Evolutionary conservation across 2,797 vertebrate species (phyloP).

Genomic region (Nasua narica): DNA sequence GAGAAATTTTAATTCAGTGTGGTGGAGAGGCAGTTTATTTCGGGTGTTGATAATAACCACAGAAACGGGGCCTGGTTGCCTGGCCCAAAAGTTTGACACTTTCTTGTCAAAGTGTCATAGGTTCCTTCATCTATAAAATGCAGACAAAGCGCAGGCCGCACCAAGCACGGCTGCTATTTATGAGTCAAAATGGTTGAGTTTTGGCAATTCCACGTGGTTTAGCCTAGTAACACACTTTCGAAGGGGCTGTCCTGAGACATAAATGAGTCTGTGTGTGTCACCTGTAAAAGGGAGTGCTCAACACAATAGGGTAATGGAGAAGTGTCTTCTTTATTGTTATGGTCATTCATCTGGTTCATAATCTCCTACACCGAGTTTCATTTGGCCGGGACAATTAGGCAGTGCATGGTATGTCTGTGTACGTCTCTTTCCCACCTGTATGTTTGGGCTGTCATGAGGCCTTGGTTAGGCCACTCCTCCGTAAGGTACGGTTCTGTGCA

Average conservation of each 20-base stretch:
- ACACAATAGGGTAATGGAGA: neutral
- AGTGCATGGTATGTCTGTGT: neutral
- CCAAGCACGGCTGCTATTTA: neutral
- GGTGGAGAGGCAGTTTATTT: neutral
- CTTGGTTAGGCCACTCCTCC: neutral
- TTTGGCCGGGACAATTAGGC: neutral
- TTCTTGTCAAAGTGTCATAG: too few species aligned
- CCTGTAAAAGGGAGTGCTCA: neutral
- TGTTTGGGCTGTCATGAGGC: too few species aligned
- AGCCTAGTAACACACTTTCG: neutral
- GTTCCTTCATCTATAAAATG: neutral
- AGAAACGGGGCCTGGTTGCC: neutral
- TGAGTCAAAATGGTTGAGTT: neutral
- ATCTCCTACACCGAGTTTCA: neutral
- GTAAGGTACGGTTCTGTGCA: neutral
- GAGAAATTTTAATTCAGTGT: neutral
- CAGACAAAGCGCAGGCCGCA: neutral
- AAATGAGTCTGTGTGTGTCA: neutral
- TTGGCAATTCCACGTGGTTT: neutral
- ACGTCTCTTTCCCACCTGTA: neutral
- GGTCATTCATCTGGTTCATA: neutral
- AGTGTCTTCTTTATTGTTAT: neutral
- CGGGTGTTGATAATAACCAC: neutral
- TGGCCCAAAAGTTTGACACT: neutral
- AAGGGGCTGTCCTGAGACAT: neutral